Evolutionary conservation across 2,888 invertebrate genomes (phyloP), one percentile per base, ranked within the genome.

Genomic region (Cheilosia impressa): DNA sequence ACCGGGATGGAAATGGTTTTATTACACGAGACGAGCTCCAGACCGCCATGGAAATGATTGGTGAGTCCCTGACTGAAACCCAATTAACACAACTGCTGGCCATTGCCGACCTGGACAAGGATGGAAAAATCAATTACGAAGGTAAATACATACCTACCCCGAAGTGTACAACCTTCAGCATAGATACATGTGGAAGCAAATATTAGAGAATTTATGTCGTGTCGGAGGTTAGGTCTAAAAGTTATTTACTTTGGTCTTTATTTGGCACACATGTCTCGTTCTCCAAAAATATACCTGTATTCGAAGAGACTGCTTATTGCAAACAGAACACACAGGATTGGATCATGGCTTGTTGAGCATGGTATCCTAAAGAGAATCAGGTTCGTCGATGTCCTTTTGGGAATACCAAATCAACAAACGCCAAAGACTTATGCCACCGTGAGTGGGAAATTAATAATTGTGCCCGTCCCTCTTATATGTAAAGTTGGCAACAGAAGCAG

Each of bases 1-100:
- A 98, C 93, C 95, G 97, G 78, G 97, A 98, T 91, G 95, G 96
- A 90, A 97, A 98, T 92, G 98, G 98, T 41, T 98, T 96, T 92
- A 97, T 98, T 91, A 97, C 96, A 50, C 94, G 95, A 89, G 96
- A 96, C 90, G 96, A 96, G 92, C 93, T 96, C 58, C 94, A 95
- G 89, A 93, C 95, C 72, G 96, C 96, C n/a, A 95, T 96, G 93
- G 96, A 96, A 92, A 95, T 96, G 94, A 96, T 96, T 89, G 96
- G 96, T 27, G 96, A 96, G 92, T 94, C 94, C 2, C 94, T 96
- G 75, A 95, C 95, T 2, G 96, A 96, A 89, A 93, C 94, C 87
- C 96, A 96, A 91, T 93, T 96, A 81, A 95, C 95, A 89, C 95
- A 96, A 89, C 94, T 96, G 91, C 93, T 96, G 88, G 94, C 94